Evolutionary conservation across 2,888 invertebrate species (phyloP), one percentile per base, ranked within the genome.

Genomic region (Tiliacea citrago): DNA sequence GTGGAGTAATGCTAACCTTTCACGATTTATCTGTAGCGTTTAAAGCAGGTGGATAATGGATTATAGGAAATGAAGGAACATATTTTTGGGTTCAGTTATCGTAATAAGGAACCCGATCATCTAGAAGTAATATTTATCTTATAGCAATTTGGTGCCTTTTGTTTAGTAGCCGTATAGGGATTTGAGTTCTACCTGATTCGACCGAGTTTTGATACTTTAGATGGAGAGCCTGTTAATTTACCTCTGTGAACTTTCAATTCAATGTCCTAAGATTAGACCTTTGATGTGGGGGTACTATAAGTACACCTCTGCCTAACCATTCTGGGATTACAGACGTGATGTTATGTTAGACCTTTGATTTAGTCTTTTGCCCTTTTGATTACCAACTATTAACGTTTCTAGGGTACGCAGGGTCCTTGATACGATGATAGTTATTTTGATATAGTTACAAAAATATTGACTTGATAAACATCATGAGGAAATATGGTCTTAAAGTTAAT

Each of bases 1-100:
- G 57, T 35, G 18, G 53, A n/a, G 51, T 47, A 9, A 61, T n/a
- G 7, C 21, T 66, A 62, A 84, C 73, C 81, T 82, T 73, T 84
- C 84, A 73, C 75, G 70, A 84, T 61, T 49, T 58, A 57, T 58
- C n/a, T 24, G 63, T 35, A 68, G 6, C 29, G n/a, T 35, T 12
- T 53, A 16, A 66, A 68, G n/a, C 35, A 65, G 16, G 49, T 53
- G n/a, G 18, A n/a, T 65, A 42, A 13, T 68, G 18, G 13, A 47
- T 55, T 29, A 13, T 8, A 66, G 60, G 55, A 57, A 79, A 67
- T n/a, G 12, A 57, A 51, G 18, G 16, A 42, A n/a, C 49, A 7
- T 49, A n/a, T 76, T n/a, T 67, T 42, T 10, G 35, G 16, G 18
- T 45, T 18, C 2, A 6, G 0, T 63, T 57, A 16, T 8, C 21